Conservation (phyloP, 2,888 invertebrate genomes). For the Agrilus cyanescens region DNA sequence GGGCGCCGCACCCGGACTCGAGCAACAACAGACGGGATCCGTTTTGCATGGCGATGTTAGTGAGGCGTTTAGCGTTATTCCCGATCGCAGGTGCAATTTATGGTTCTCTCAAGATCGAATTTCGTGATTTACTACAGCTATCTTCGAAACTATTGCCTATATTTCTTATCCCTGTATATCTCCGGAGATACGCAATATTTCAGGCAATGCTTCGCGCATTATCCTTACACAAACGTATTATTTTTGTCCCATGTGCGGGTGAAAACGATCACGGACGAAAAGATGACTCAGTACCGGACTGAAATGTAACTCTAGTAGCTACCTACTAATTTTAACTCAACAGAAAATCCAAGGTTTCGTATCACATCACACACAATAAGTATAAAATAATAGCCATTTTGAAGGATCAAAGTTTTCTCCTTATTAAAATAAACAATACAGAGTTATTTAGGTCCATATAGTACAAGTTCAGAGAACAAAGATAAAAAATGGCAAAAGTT, state of each 20-base stretch:
- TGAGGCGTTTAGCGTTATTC: constrained; percentile 30
- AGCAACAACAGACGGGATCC: constrained; percentile 20
- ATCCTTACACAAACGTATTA: constrained; percentile 30
- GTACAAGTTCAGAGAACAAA: too few species aligned
- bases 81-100: constrained; percentile 38
- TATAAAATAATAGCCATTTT: too few species aligned
- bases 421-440: too few species aligned
- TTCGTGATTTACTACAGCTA: constrained; percentile 36
- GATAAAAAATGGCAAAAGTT: too few species aligned
- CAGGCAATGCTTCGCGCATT: constrained; percentile 31
- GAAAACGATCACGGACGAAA: constrained; percentile 15
- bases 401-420: too few species aligned
- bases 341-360: too few species aligned
- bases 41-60: constrained; percentile 28
- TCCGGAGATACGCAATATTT: constrained; percentile 32
- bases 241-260: constrained; percentile 24
- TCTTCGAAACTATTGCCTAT: constrained; percentile 36
- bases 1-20: background rate
- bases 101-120: constrained; percentile 37
- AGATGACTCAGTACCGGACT: too few species aligned
- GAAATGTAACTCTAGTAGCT: too few species aligned
- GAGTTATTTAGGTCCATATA: too few species aligned
- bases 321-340: too few species aligned
- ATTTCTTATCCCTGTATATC: constrained; percentile 34
- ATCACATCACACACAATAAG: too few species aligned